Conservation (phyloP, 2,113 vertebrate species). For the Etia nguti region DNA sequence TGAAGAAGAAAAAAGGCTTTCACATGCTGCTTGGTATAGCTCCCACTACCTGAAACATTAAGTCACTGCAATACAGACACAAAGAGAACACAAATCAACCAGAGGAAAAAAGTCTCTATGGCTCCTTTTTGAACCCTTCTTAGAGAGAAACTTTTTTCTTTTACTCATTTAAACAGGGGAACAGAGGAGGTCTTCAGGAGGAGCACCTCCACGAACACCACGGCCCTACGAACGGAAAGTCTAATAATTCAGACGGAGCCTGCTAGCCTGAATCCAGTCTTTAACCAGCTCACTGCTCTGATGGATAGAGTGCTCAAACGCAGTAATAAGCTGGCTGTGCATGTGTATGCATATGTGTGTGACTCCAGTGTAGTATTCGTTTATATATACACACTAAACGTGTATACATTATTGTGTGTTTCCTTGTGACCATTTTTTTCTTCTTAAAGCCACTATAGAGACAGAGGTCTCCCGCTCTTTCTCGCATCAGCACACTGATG, state of each 20-base stretch:
- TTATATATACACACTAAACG: not conserved
- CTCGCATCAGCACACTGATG: not conserved
- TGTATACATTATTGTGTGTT: not conserved
- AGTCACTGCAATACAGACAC: not conserved
- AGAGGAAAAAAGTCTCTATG: not conserved
- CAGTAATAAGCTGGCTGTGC: slow-evolving; percentile 25
- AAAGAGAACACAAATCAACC: not conserved
- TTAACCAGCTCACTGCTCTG: slow-evolving; percentile 34
- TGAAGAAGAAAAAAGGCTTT: slow-evolving; percentile 11
- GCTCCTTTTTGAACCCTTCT: not conserved
- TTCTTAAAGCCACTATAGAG: not conserved
- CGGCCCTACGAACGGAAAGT: slow-evolving; percentile 10
- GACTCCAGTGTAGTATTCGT: not conserved
- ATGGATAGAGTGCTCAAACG: slow-evolving; percentile 45
- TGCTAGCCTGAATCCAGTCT: slow-evolving; percentile 44
- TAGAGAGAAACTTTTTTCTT: not conserved
- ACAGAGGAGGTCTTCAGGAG: not conserved
- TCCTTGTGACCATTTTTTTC: not conserved
- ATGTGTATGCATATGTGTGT: not conserved
- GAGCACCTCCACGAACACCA: not conserved
- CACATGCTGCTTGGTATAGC: not conserved
- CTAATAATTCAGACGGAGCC: slow-evolving; percentile 49
- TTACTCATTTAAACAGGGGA: not conserved
- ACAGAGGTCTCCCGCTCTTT: not conserved
- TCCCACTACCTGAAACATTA: not conserved